These are phyloP conservation scores for Zygothrica quintamaculata DNA, from an alignment of 2,888 invertebrate species.

Conservation along the genomic window DNA sequence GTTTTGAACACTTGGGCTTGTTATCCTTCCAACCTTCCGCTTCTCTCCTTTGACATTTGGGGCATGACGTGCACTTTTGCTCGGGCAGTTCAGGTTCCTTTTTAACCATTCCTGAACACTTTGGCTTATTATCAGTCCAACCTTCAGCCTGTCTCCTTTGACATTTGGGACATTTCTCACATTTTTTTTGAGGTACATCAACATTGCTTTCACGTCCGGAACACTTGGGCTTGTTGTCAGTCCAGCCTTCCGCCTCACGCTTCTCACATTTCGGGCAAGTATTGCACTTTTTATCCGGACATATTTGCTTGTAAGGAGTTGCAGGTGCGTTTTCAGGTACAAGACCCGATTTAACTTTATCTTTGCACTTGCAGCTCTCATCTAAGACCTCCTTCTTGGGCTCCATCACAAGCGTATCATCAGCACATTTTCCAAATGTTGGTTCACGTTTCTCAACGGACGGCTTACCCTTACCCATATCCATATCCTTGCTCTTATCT, in stretches of 20 bases:
- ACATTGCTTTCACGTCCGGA: neutral
- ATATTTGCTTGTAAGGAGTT: slow-evolving; percentile 18
- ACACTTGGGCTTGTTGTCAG: slow-evolving; percentile 42
- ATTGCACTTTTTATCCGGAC: neutral
- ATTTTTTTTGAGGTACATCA: no score
- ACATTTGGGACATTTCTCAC: slow-evolving; percentile 17
- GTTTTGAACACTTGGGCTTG: slow-evolving; percentile 28
- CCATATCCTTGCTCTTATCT: neutral
- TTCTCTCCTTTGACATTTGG: slow-evolving; percentile 38
- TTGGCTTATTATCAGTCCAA: slow-evolving; percentile 43
- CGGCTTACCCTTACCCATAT: no score
- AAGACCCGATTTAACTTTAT: slow-evolving; percentile 10
- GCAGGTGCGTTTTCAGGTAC: slow-evolving; percentile 29
- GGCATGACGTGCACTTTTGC: slow-evolving; percentile 16
- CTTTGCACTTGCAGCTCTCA: slow-evolving; percentile 8
- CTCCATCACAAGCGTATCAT: slow-evolving; percentile 32
- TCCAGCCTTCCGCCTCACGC: slow-evolving; percentile 23
- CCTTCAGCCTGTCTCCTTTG: slow-evolving; percentile 10
- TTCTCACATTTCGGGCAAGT: slow-evolving; percentile 20
- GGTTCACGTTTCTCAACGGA: no score
- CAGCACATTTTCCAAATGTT: slow-evolving; percentile 17
- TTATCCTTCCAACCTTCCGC: slow-evolving; percentile 40
- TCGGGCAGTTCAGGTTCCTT: neutral
- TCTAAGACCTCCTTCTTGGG: neutral
- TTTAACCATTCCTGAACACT: slow-evolving; percentile 23